Evolutionary conservation across 1,140 invertebrate genomes (phyloP).

Genomic region (Mercenaria mercenaria): DNA sequence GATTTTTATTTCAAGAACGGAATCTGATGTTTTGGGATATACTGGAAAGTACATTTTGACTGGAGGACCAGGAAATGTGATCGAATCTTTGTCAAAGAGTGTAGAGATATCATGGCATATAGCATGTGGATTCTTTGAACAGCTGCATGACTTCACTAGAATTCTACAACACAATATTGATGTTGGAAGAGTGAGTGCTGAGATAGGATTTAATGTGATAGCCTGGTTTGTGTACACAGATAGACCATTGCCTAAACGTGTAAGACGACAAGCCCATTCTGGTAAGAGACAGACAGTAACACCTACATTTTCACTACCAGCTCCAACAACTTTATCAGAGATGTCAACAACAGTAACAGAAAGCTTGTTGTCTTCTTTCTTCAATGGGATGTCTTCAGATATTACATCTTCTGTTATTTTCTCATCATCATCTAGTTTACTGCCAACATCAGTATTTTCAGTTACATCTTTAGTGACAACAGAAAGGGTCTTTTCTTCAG

Average conservation of each 20-base stretch:
- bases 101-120: constrained; percentile 58
- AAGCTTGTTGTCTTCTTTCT: neutral
- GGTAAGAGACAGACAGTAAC: neutral
- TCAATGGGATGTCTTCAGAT: neutral
- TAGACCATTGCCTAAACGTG: neutral
- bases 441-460: neutral
- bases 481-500: neutral
- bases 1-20: neutral
- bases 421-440: neutral
- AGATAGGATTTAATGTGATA: constrained; percentile 51
- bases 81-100: constrained; percentile 8
- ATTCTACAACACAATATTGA: constrained; percentile 64
- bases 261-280: neutral
- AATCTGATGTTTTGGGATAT: neutral
- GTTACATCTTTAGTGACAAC: neutral
- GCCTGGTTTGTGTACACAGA: constrained; percentile 60
- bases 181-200: constrained; percentile 36
- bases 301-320: constrained; percentile 8
- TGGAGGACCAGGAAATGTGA: constrained; percentile 47
- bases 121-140: constrained; percentile 29
- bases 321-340: constrained; percentile 26
- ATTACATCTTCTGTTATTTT: neutral
- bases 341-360: neutral
- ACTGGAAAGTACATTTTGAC: constrained; percentile 27
- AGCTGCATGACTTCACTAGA: constrained; percentile 51